Evolutionary conservation across 2,113 vertebrate species (phyloP), one percentile per base, ranked within the genome.

Genomic region (Siniperca knerii): DNA sequence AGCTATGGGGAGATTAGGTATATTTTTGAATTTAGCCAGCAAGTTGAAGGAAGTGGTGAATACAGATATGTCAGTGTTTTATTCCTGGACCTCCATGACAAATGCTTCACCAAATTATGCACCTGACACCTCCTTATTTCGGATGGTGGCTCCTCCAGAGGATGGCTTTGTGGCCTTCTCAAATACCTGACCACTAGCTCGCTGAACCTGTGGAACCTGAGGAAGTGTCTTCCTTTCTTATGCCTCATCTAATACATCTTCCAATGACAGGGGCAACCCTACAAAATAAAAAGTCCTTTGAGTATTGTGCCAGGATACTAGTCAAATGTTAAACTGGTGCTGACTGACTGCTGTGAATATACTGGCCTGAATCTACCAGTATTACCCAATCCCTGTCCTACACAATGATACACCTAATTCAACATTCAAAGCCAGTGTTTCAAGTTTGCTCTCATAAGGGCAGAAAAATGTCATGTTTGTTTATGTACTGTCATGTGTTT

Each of bases 281-380:
- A 40, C 21, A 54, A 42, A 80, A 72, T 71, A 79, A 72, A 89
- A 8, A 67, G 75, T 75, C 82, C 46, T 65, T n/a, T 42, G 82
- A 68, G 60, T 46, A 33, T 60, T 83, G 25, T 12, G 0, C 35
- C 61, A 18, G 42, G 46, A 78, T 60, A 64, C 33, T 9, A 48
- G 64, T 87, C 62, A 87, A 72, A 77, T 74, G 48, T 82, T 82
- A 77, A 81, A 77, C 40, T 2, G 81, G 18, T 21, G 29, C 64
- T 75, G 70, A 57, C 37, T 40, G 77, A 72, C 61, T 67, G 60
- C 8, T 76, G 40, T 61, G 75, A 66, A 72, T 69, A 55, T 25
- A 62, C 20, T 76, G 58, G 21, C 37, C 11, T 25, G 16, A 64
- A 65, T 83, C 48, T n/a, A 40, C 37, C 64, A 25, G 65, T 48